Evolutionary conservation across 2,113 vertebrate genomes (phyloP).

Genomic region (Regulus satrapa): DNA sequence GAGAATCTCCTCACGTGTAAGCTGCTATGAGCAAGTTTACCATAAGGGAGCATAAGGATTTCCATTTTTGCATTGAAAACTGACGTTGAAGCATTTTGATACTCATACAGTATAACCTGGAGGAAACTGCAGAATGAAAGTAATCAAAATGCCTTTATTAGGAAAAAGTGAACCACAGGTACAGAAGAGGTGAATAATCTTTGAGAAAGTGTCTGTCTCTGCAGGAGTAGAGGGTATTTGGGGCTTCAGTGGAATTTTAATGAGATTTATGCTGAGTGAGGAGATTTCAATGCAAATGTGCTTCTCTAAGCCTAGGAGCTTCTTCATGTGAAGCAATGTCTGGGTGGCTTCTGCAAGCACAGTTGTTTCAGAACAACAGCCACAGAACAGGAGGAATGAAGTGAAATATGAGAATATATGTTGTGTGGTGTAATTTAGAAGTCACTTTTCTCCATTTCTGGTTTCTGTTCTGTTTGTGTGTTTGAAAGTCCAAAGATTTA

Average conservation of each 20-base stretch:
- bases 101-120: accelerated
- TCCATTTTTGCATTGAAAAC: not conserved
- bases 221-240: not conserved
- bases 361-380: not conserved
- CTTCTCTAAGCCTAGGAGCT: not conserved
- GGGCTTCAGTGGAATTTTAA: not conserved
- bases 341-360: not conserved
- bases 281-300: not conserved
- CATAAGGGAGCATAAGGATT: not conserved
- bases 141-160: not conserved
- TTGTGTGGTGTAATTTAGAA: not conserved
- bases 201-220: not conserved
- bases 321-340: not conserved
- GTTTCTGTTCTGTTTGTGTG: not conserved
- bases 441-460: not conserved
- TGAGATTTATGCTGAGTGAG: not conserved
- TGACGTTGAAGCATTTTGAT: not conserved
- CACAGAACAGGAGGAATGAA: not conserved
- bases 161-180: not conserved
- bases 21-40: not conserved
- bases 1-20: not conserved
- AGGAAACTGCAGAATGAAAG: not conserved
- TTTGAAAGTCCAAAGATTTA: not conserved
- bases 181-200: not conserved
- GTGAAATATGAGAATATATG: not conserved